These are phyloP conservation scores for Chaetodon trifascialis DNA, from an alignment of 2,113 vertebrate genomes.

Conservation along the genomic window DNA sequence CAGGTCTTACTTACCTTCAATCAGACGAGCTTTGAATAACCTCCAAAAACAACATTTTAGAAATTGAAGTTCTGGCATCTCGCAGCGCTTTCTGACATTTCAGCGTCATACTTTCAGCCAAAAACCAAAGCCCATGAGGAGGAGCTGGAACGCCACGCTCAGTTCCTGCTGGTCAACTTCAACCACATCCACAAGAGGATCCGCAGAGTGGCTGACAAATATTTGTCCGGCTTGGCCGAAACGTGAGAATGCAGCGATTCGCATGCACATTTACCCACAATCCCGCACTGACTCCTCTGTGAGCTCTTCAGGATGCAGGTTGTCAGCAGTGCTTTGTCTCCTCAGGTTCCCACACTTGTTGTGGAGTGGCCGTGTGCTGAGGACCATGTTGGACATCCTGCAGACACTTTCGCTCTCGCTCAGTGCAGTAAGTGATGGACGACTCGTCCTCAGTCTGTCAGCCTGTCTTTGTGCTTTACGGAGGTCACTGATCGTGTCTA, in stretches of 20 bases:
- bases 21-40: too few species aligned
- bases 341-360: conserved; percentile 95
- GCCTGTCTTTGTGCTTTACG: not conserved
- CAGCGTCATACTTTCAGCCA: conserved; percentile 81
- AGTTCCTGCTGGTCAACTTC: conserved; percentile 97
- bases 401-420: conserved; percentile 97
- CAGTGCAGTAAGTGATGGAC: conserved; percentile 89
- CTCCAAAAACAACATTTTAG: too few species aligned
- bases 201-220: conserved; percentile 96
- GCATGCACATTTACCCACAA: not conserved
- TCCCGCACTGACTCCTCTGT: not conserved
- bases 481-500: not conserved
- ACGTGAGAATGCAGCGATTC: conserved; percentile 84
- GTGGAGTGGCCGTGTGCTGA: conserved; percentile 97
- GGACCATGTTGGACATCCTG: conserved; percentile 97
- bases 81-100: too few species aligned
- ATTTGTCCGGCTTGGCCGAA: conserved; percentile 96
- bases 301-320: not conserved
- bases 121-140: conserved; percentile 98
- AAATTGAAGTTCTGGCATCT: too few species aligned
- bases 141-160: conserved; percentile 95
- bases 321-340: not conserved
- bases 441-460: not conserved
- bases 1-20: too few species aligned
- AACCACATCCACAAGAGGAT: conserved; percentile 99